Evolutionary conservation across 2,888 invertebrate species (phyloP).

Genomic region (Eupeodes latifasciatus): DNA sequence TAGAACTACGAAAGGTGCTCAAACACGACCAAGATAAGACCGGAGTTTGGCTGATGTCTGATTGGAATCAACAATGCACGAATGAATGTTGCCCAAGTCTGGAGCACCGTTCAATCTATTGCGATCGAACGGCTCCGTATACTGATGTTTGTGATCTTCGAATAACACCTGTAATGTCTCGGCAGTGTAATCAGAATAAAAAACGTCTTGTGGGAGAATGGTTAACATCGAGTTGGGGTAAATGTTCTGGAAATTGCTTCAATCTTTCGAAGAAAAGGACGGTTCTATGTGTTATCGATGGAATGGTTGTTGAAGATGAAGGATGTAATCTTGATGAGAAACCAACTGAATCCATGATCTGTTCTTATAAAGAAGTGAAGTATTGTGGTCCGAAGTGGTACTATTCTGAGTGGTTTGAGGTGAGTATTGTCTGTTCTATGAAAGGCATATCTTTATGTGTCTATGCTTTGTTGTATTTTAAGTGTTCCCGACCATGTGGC

Average conservation of each 20-base stretch:
- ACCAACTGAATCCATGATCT: conserved; percentile 88
- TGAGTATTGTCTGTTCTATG: conserved; percentile 77
- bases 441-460: neutral
- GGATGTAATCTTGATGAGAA: conserved; percentile 86
- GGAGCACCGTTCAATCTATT: conserved; percentile 89
- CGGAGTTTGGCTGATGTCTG: conserved; percentile 81
- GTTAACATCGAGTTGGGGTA: conserved; percentile 91
- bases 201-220: conserved; percentile 89
- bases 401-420: conserved; percentile 87
- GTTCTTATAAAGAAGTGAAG: conserved; percentile 82
- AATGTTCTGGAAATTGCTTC: conserved; percentile 82
- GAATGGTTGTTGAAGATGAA: conserved; percentile 78
- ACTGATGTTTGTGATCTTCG: conserved; percentile 86
- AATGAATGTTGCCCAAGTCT: conserved; percentile 90
- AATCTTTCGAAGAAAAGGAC: conserved; percentile 78
- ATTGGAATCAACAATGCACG: conserved; percentile 86
- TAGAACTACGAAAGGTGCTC: conserved; percentile 77
- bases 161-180: conserved; percentile 86
- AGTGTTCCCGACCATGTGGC: conserved; percentile 86
- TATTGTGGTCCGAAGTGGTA: conserved; percentile 84
- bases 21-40: conserved; percentile 79
- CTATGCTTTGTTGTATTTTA: conserved; percentile 18
- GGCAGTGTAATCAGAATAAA: conserved; percentile 87
- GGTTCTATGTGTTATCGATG: conserved; percentile 79
- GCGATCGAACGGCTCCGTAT: conserved; percentile 86